These are phyloP conservation scores for Colistium nudipinnis DNA, from an alignment of 2,113 vertebrate species.

Conservation along the genomic window DNA sequence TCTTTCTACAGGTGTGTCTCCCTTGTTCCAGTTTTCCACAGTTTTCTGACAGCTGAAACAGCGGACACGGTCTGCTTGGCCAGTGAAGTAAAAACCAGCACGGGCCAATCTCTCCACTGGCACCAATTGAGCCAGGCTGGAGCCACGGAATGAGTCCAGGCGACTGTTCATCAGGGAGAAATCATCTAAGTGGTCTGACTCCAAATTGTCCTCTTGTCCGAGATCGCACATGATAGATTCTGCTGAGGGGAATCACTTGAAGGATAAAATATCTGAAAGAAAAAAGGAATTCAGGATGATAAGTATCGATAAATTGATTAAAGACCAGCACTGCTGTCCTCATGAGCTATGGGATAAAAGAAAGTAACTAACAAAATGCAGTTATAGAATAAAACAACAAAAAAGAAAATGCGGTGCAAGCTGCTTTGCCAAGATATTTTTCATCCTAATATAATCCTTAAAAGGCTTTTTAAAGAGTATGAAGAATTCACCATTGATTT, in stretches of 20 bases:
- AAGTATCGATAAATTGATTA: no score
- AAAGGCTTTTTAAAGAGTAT: no score
- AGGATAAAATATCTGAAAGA: slow-evolving; percentile 16
- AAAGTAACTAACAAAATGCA: no score
- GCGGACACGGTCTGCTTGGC: slow-evolving; percentile 86
- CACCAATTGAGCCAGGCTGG: slow-evolving; percentile 80
- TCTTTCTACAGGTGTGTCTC: slow-evolving; percentile 84
- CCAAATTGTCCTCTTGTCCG: slow-evolving; percentile 56
- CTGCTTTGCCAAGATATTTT: no score
- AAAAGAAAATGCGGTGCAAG: no score
- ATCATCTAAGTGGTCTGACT: slow-evolving; percentile 63
- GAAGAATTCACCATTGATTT: no score
- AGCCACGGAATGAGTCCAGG: slow-evolving; percentile 84
- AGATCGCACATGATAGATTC: slow-evolving; percentile 69
- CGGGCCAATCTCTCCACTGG: slow-evolving; percentile 82
- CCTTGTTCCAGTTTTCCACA: slow-evolving; percentile 87
- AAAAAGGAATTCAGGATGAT: no score
- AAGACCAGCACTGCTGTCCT: no score
- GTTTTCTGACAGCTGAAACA: slow-evolving; percentile 89
- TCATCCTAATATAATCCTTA: no score
- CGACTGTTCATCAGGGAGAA: slow-evolving; percentile 81
- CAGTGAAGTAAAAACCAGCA: slow-evolving; percentile 92
- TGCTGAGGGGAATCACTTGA: background rate
- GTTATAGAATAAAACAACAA: no score
- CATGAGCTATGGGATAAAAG: background rate